Base-by-base conservation (phyloP, 2,888 invertebrate species). In the Achlya flavicornis region DNA sequence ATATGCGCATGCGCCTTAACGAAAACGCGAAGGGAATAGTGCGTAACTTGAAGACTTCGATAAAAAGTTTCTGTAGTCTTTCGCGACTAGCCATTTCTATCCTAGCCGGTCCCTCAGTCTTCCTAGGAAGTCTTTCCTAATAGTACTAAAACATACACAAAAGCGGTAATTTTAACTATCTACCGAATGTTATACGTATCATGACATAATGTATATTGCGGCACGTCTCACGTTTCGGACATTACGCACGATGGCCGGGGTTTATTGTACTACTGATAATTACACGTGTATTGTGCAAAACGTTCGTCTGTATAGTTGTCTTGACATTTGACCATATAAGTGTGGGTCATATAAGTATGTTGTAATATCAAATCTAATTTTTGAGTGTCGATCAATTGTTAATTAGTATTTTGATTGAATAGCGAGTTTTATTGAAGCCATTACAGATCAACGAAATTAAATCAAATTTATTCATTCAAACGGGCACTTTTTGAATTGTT, bases 171-270 rank as follows among this genome's bases (percentile, higher is more conserved):
- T 48, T 48, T 16, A 16, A 16, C 16, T 7, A 48, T 16, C 48
- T 48, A n/a, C 16, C n/a, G 7, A 48, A n/a, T 16, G n/a, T 8
- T 16, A 48, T 7, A 10, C 8, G 2, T 41, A n/a, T 16, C 8
- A 53, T 53, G 53, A 53, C 53, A 53, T 53, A 53, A 53, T 46
- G 53, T 53, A n/a, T 19, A 19, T 53, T 19, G 53, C 53, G 10
- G 53, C 53, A 53, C 53, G 6, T 46, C 14, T n/a, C 19, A 10
- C 1, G 19, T 53, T 53, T 53, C 53, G 53, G 53, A 53, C 53
- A 53, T 53, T 19, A 53, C 19, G 53, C 53, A n/a, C 4, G 10
- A 53, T 8, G 7, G 19, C 10, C 19, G 53, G 10, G 3, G 53
- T 53, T 53, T 16, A 19, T 53, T 19, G 53, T 53, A 19, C 53